Conservation (phyloP, 2,113 vertebrate species). For the Geothlypis trichas region DNA sequence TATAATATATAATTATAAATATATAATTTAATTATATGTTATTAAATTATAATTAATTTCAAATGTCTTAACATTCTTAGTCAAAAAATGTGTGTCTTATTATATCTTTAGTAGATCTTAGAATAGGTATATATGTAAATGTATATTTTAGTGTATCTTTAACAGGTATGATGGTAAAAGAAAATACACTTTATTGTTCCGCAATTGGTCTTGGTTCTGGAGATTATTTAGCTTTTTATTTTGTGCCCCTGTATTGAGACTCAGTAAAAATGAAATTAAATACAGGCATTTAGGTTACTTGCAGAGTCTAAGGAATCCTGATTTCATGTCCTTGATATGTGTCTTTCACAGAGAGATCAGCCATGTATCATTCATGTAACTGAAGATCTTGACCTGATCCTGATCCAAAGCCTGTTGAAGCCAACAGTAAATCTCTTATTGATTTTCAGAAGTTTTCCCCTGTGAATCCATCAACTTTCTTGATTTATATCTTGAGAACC, state of each 20-base stretch:
- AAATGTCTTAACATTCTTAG: neutral
- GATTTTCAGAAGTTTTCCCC: slow-evolving; percentile 14
- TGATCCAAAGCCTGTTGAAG: neutral
- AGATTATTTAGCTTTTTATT: neutral
- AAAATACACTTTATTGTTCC: neutral
- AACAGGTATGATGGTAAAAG: neutral
- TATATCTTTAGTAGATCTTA: neutral
- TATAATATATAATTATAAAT: too few relatives aligned
- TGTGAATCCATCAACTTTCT: neutral
- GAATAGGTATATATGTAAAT: neutral
- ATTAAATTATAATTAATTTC: neutral
- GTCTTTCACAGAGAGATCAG: neutral
- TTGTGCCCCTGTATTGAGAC: neutral
- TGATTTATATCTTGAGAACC: neutral
- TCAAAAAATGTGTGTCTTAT: neutral
- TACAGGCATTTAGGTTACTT: neutral
- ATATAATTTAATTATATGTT: too few relatives aligned
- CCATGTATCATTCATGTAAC: neutral
- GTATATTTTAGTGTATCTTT: neutral
- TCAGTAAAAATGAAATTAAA: neutral
- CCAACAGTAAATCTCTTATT: neutral
- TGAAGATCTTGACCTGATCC: neutral
- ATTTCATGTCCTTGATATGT: neutral
- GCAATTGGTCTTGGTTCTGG: neutral
- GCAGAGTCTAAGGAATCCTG: neutral